Percentiles rank a stretch among this genome's conserved stretches.
phyloP scores from a whole-genome alignment of 2,113 vertebrate species.

The Hemiscyllium ocellatum region DNA sequence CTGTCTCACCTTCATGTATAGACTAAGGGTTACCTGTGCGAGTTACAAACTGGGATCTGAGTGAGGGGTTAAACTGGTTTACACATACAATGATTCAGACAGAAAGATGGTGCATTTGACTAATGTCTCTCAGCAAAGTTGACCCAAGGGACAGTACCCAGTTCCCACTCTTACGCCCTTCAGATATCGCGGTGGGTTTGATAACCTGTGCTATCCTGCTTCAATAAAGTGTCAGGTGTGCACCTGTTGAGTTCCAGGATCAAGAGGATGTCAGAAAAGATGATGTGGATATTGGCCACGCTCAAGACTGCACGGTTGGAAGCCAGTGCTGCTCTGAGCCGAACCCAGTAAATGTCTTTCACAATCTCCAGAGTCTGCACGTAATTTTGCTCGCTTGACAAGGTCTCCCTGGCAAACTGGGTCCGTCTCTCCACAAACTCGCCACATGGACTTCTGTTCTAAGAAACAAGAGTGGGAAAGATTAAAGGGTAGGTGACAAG shows the following conservation, averaged over 20 bases:
- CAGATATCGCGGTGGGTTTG: background rate
- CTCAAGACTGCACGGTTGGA: conserved; percentile 70
- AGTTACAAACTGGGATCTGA: no score
- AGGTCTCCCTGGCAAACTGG: conserved; percentile 53
- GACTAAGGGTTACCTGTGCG: background rate
- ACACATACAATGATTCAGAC: background rate
- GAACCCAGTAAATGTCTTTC: conserved; percentile 57
- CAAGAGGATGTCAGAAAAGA: conserved; percentile 58
- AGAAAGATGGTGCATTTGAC: background rate
- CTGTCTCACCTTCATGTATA: background rate
- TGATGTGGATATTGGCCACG: conserved; percentile 53
- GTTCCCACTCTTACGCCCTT: background rate
- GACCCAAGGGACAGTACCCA: background rate
- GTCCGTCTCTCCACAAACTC: conserved; percentile 49
- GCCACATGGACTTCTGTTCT: conserved; percentile 48
- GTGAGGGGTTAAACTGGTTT: no score
- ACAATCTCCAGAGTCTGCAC: conserved; percentile 54
- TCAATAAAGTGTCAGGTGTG: background rate
- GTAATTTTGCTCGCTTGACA: conserved; percentile 60
- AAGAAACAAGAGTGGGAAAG: conserved; percentile 7
- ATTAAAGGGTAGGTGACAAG: background rate
- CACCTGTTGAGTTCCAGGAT: conserved; percentile 65
- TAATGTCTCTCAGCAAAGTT: background rate
- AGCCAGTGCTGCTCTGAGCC: conserved; percentile 62
- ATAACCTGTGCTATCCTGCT: background rate